Evolutionary conservation across 2,113 vertebrate genomes (phyloP), one percentile per base, ranked within the genome.

Genomic region (Pholis gunnellus): DNA sequence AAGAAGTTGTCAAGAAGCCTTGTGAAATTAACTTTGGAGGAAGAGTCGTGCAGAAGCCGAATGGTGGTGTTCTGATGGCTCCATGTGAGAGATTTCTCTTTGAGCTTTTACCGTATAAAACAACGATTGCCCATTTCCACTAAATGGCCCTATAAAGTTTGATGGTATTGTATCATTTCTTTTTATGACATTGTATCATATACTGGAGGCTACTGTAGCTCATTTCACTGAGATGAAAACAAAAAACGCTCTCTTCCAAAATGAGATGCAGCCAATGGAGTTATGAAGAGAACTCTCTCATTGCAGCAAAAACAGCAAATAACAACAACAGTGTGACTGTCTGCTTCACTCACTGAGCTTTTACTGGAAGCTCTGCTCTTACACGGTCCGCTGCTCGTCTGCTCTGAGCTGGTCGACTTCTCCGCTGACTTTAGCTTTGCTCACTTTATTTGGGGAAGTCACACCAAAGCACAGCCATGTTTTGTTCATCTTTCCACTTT

Each of bases 61-160:
- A 76, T 44, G 20, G 52, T 5, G 36, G 17, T 36, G 54, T 50
- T 75, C 6, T 66, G 59, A 78, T 72, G 68, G 18, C 48, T 79
- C 25, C 22, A 1, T 46, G 65, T 50, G 72, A 42, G 44, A 76
- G 72, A 75, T 84, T 86, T 71, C 40, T 36, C 75, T 79, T 75
- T 64, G 83, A 87, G 59, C 8, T 77, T 67, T 72, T 67, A 9
- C 46, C 63, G 20, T 78, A 78, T 80, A 88, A 89, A 84, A 70
- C 40, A 67, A 74, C 9, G 38, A 78, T 73, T 79, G 82, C 84
- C 88, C 81, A 88, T 86, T 91, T 82, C 40, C 48, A 52, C 71
- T 68, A 48, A 88, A 85, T 85, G 75, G 64, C 50, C 69, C 91
- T 29, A 86, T 90, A 84, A 83, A 87, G 50, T 89, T 87, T 87